These are phyloP conservation scores for Schizothorax lantsangensis DNA, from an alignment of 2,797 vertebrate species.

Conservation along the genomic window DNA sequence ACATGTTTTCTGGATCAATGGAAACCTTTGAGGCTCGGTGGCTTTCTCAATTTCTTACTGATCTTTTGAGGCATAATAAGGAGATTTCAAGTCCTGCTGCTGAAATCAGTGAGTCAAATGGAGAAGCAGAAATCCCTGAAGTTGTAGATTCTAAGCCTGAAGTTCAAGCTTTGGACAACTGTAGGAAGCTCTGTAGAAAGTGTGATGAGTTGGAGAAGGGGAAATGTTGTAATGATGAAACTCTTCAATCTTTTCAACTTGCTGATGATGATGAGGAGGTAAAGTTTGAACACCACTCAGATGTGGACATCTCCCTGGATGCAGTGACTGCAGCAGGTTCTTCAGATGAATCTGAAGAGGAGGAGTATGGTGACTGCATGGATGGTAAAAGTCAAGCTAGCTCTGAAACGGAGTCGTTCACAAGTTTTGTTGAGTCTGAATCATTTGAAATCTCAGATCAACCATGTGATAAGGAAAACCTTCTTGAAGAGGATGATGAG, in stretches of 20 bases:
- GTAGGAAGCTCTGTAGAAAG: slow-evolving; percentile 70
- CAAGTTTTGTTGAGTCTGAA: slow-evolving; percentile 57
- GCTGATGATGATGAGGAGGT: not conserved
- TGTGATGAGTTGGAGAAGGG: slow-evolving; percentile 69
- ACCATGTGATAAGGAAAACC: slow-evolving; percentile 30
- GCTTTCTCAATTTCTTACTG: slow-evolving; percentile 62
- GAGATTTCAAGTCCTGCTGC: slow-evolving; percentile 23
- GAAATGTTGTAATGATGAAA: slow-evolving; percentile 33
- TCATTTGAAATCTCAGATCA: slow-evolving; percentile 67
- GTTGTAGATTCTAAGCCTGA: slow-evolving; percentile 30
- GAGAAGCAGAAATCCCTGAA: slow-evolving; percentile 5
- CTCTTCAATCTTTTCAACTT: slow-evolving; percentile 2
- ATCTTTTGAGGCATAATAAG: slow-evolving; percentile 50
- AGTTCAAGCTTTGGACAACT: slow-evolving; percentile 62
- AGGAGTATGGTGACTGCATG: slow-evolving; percentile 56
- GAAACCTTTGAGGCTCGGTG: slow-evolving; percentile 62
- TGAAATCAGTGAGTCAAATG: slow-evolving; percentile 17
- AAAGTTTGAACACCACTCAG: slow-evolving; percentile 4
- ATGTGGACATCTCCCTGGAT: slow-evolving; percentile 24
- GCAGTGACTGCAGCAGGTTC: slow-evolving; percentile 16
- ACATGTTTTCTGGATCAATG: slow-evolving; percentile 63
- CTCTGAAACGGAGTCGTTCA: slow-evolving; percentile 61
- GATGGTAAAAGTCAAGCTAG: slow-evolving; percentile 61
- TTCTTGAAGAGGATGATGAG: slow-evolving; percentile 66
- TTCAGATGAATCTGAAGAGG: slow-evolving; percentile 58